These are phyloP conservation scores for Andrena fulva DNA, from an alignment of 2,888 invertebrate species.

Conservation along the genomic window DNA sequence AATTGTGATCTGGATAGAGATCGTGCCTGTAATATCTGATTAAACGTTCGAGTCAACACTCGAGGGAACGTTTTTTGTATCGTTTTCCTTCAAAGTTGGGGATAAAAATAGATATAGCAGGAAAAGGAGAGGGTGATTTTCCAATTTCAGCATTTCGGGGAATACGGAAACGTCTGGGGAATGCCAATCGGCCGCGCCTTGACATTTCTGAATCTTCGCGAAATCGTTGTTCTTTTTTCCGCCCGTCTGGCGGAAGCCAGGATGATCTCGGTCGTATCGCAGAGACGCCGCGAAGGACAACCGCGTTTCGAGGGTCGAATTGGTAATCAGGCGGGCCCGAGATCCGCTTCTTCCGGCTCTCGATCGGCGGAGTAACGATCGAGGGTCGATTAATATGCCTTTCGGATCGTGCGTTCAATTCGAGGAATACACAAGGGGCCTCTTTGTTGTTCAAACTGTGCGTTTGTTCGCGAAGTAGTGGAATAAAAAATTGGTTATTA, in stretches of 20 bases:
- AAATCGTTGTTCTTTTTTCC: conserved; percentile 5
- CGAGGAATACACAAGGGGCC: conserved; percentile 33
- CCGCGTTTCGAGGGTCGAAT: conserved; percentile 42
- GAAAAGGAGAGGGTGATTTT: not conserved
- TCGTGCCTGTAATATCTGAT: not conserved
- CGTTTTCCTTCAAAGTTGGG: not conserved
- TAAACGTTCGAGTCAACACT: not conserved
- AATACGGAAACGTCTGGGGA: not conserved
- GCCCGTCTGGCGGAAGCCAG: conserved; percentile 19
- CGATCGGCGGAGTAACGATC: conserved; percentile 14
- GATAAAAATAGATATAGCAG: not conserved
- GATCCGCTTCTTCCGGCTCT: conserved; percentile 26
- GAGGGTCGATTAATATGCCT: conserved; percentile 31
- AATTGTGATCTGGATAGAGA: not conserved
- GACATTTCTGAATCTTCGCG: conserved; percentile 36
- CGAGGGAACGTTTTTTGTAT: not conserved
- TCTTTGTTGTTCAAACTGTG: conserved; percentile 13
- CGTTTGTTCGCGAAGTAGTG: not conserved
- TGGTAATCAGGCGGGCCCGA: conserved; percentile 16
- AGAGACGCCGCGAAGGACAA: conserved; percentile 37
- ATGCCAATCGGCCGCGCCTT: conserved; percentile 12
- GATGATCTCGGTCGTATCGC: not conserved
- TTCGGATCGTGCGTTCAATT: conserved; percentile 21
- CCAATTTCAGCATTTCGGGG: not conserved
- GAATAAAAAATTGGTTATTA: not conserved